phyloP scores from a whole-genome alignment of 2,797 vertebrate species.

The Protonibea diacanthus region DNA sequence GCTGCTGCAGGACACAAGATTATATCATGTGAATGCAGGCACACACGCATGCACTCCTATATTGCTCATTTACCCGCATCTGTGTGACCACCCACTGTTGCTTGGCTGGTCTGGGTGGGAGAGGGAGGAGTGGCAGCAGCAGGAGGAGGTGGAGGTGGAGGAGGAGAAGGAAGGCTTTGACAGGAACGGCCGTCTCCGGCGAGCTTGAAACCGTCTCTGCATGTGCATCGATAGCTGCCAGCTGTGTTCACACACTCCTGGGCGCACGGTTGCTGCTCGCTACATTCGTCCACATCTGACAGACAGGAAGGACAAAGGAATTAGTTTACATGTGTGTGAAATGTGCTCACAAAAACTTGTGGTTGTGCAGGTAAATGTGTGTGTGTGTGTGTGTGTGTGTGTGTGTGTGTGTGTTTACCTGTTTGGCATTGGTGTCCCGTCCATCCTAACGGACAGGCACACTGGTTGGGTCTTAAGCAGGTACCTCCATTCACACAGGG shows the following conservation, averaged over 20 bases:
- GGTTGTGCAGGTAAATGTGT: slow-evolving; percentile 23
- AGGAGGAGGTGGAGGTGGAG: slow-evolving; percentile 23
- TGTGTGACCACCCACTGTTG: slow-evolving; percentile 58
- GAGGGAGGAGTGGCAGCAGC: slow-evolving; percentile 30
- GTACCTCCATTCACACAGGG: slow-evolving; percentile 89
- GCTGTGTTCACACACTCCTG: slow-evolving; percentile 89
- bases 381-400: slow-evolving; percentile 27
- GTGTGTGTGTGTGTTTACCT: slow-evolving; percentile 80
- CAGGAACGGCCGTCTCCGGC: slow-evolving; percentile 79
- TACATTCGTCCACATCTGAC: slow-evolving; percentile 93
- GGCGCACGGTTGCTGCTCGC: slow-evolving; percentile 77
- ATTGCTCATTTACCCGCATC: slow-evolving; percentile 71
- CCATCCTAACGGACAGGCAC: slow-evolving; percentile 89
- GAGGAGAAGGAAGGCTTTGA: slow-evolving; percentile 57
- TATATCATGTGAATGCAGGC: background rate
- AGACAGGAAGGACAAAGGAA: background rate
- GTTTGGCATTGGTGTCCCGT: slow-evolving; percentile 87
- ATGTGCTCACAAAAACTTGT: background rate
- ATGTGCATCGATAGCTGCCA: slow-evolving; percentile 89
- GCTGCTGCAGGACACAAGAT: slow-evolving; percentile 42
- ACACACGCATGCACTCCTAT: slow-evolving; percentile 1
- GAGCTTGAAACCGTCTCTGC: slow-evolving; percentile 84
- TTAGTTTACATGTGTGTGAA: background rate
- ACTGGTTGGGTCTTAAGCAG: slow-evolving; percentile 87
- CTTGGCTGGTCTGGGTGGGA: slow-evolving; percentile 48